Percentiles rank a stretch among this genome's conserved stretches.
phyloP scores from a whole-genome alignment of 2,797 vertebrate genomes.

The Enteromius radiatus region DNA sequence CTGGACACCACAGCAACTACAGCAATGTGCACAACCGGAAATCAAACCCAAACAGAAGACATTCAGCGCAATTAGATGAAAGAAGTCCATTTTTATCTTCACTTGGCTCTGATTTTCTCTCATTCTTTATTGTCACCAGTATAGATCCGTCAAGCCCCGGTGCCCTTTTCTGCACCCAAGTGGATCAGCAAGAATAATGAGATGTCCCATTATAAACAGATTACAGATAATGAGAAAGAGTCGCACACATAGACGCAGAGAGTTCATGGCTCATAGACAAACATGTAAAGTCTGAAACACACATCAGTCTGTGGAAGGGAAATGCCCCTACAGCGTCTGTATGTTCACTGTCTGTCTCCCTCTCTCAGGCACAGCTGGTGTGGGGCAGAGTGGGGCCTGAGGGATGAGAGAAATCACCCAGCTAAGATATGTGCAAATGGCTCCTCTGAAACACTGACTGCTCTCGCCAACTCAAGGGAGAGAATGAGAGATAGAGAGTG shows the following conservation, averaged over 20 bases:
- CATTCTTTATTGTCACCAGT: constrained; percentile 17
- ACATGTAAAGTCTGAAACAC: constrained; percentile 14
- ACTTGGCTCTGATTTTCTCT: constrained; percentile 3
- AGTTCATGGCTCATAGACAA: constrained; percentile 35
- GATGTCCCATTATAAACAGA: constrained; percentile 47
- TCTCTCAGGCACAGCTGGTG: constrained; percentile 63
- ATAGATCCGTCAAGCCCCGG: constrained; percentile 32
- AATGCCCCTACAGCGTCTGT: background rate
- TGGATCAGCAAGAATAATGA: constrained; percentile 43
- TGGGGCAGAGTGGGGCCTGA: constrained; percentile 62
- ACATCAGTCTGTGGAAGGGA: constrained; percentile 25
- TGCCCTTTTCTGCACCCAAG: constrained; percentile 31
- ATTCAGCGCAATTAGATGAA: constrained; percentile 23
- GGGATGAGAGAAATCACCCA: constrained; percentile 64
- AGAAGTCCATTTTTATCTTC: background rate
- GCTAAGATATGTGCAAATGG: constrained; percentile 66
- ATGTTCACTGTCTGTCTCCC: constrained; percentile 11
- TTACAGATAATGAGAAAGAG: constrained; percentile 43
- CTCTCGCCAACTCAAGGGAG: constrained; percentile 37
- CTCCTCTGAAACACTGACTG: constrained; percentile 54
- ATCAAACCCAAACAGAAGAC: background rate
- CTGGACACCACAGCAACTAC: background rate
- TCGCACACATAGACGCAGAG: constrained; percentile 5
- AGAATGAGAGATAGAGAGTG: background rate
- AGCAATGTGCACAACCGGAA: background rate